Conservation (phyloP, 2,797 vertebrate genomes). For the Denticeps clupeoides region DNA sequence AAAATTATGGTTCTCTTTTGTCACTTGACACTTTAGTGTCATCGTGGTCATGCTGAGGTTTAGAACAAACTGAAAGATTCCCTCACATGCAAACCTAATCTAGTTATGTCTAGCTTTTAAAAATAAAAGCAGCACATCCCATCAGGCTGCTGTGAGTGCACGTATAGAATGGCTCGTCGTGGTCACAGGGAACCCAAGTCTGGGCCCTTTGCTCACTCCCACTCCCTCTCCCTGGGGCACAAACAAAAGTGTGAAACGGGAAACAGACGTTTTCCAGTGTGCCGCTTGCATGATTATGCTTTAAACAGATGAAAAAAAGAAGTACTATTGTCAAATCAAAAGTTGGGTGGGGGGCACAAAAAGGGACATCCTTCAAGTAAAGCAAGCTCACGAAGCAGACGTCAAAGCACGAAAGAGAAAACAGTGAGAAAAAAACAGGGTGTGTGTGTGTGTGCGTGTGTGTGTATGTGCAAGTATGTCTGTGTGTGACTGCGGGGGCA, state of each 20-base stretch:
- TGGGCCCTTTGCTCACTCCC: not conserved
- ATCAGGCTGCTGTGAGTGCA: constrained; percentile 17
- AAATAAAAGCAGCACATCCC: too few relatives aligned
- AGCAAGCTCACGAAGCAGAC: constrained; percentile 9
- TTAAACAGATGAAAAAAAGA: not conserved
- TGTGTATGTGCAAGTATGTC: constrained; percentile 27
- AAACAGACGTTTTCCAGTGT: constrained; percentile 27
- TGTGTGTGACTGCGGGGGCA: constrained; percentile 53
- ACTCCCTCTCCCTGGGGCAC: constrained; percentile 25
- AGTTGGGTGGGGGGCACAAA: constrained; percentile 14
- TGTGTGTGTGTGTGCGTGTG: constrained; percentile 26
- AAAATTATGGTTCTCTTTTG: not conserved
- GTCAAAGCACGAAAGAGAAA: constrained; percentile 17
- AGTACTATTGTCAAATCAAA: constrained; percentile 14
- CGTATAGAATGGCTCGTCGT: constrained; percentile 18
- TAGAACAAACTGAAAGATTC: too few relatives aligned
- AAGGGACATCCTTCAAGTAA: constrained; percentile 9
- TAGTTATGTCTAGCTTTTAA: too few relatives aligned
- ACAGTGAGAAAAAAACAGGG: not conserved
- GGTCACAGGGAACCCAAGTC: too few relatives aligned
- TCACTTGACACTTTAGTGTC: not conserved
- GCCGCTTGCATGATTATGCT: not conserved
- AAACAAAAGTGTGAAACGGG: constrained; percentile 40
- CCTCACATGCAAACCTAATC: too few relatives aligned
- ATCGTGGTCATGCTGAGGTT: not conserved